Evolutionary conservation across 2,113 vertebrate genomes (phyloP).

Genomic region (Pungitius pungitius): DNA sequence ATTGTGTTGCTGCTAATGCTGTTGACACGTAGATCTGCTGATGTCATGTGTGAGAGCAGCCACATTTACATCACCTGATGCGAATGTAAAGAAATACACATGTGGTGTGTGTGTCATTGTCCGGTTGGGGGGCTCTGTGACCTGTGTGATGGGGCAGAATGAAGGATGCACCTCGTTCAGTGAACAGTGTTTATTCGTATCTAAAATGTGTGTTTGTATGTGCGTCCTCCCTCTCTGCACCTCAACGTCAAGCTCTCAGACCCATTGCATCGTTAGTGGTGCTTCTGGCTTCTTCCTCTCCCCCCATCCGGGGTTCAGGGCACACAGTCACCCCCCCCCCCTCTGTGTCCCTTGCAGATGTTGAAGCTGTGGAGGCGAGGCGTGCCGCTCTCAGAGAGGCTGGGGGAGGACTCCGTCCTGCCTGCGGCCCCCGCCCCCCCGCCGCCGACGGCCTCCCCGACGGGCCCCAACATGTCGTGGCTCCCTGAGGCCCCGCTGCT

Average conservation of each 20-base stretch:
- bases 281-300: too few species aligned
- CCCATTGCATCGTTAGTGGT: too few species aligned
- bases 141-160: constrained; percentile 8
- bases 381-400: constrained; percentile 74
- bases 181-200: not conserved
- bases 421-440: constrained; percentile 48
- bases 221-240: not conserved
- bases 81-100: not conserved
- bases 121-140: not conserved
- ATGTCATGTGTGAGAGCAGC: constrained; percentile 11
- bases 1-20: constrained; percentile 59
- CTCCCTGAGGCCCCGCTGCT: constrained; percentile 86
- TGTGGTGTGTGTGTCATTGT: not conserved
- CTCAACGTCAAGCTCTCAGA: too few species aligned
- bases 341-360: constrained; percentile 64
- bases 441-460: constrained; percentile 65
- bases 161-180: constrained; percentile 16
- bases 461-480: constrained; percentile 86
- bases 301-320: too few species aligned
- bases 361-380: constrained; percentile 74
- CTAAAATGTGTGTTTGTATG: not conserved
- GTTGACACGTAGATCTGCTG: constrained; percentile 62
- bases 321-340: not conserved
- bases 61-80: constrained; percentile 7
- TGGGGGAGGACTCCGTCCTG: constrained; percentile 63